Base-by-base conservation (phyloP, 2,797 vertebrate genomes). In the Tolypeutes matacus region DNA sequence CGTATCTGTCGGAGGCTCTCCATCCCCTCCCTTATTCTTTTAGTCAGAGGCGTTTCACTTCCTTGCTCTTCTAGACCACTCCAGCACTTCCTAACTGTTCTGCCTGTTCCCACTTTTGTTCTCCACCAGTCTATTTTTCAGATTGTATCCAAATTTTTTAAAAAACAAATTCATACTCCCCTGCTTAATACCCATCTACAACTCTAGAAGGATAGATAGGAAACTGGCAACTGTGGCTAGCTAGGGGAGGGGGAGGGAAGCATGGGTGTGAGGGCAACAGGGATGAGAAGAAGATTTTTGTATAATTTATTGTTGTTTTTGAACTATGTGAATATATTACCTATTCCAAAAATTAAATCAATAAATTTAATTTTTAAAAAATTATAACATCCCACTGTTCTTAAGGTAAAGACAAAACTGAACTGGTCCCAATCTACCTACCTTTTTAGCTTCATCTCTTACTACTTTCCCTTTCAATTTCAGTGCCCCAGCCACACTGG, bases 321-420 rank as follows among this genome's bases (percentile, higher is more conserved):
- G 67, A 82, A 65, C 36, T 86, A 75, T 2, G 73, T 36, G 53
- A 72, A 46, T 81, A 1, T 81, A 21, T 91, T 67, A 81, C 73
- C 12, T 81, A 36, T 86, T 75, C n/a, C 27, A 73, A 91, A 86
- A 81, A 42, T 46, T 46, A 46, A 90, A 72, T 64, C 29, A 72
- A 21, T 56, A 75, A 65, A n/a, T 81, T 67, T 49, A 81, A 91
- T 81, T 91, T 86, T 91, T 64, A 27, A 39, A 75, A 94, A 94
- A 75, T 39, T 65, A 51, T 5, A 34, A 25, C 25, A 76, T 60
- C 31, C 13, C 10, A 67, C 23, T 76, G 29, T 73, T 67, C 60
- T 93, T 69, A 69, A 76, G 14, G 51, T 73, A 64, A 89, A 93
- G 75, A 11, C 56, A 39, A 80, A 46, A 46, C n/a, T 73, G 34